Evolutionary conservation across 2,113 vertebrate genomes (phyloP), one percentile per base, ranked within the genome.

Genomic region (Saguinus imperator): DNA sequence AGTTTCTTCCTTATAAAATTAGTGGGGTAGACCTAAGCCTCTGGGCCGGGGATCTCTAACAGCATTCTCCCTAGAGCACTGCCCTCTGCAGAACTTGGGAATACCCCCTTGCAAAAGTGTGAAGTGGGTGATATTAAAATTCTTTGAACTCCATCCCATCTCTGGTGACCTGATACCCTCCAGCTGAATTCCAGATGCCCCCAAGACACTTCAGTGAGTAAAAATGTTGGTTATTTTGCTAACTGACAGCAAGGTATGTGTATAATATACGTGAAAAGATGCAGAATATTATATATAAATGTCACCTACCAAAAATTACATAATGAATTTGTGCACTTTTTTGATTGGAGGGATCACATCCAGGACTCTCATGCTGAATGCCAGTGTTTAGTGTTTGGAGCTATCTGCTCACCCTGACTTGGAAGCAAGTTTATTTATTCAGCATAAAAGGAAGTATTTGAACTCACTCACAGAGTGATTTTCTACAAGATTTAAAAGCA

Each of bases 401-500:
- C 77, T 93, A 84, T 68, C 72, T 48, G 86, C 70, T 93, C 66
- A 43, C 83, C 83, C 95, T 81, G 76, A 93, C 80, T 95, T 94
- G 95, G 92, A 97, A 95, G 84, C 92, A 85, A 76, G 76, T 94
- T 91, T 97, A 95, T 97, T 97, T 97, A 94, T 72, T 94, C 95
- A 92, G 66, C 57, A 50, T 90, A 77, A 96, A 95, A 94, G 96
- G 95, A 94, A 95, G 89, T 85, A 94, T 92, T 90, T 95, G 90
- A 87, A 88, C 72, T 80, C 82, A 76, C 23, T 27, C 92, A 81
- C n/a, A 75, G 23, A 55, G 55, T 83, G 76, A 76, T 80, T 93
- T 83, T 85, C 35, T 96, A 86, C 64, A 86, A 40, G 83, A 61
- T 83, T 84, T 37, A 68, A 97, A 96, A 97, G 97, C 66, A 70